These are phyloP conservation scores for Tetramorium bicarinatum DNA, from an alignment of 2,888 invertebrate genomes.

Conservation along the genomic window DNA sequence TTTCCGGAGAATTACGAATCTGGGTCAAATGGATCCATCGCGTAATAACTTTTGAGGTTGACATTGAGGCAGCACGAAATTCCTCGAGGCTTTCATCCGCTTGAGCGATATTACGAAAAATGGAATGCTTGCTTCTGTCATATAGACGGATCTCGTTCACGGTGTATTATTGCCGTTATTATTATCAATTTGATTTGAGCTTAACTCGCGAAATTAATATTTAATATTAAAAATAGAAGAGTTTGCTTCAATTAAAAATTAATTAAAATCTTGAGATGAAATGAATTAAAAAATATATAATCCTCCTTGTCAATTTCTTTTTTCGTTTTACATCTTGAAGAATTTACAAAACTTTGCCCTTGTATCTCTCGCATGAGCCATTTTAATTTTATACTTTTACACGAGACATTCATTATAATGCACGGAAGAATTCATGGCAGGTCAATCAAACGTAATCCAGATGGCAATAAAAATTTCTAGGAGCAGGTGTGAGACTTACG, in stretches of 20 bases:
- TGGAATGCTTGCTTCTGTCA: slow-evolving; percentile 24
- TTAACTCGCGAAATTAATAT: background rate
- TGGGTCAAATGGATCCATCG: slow-evolving; percentile 61
- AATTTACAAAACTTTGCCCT: background rate
- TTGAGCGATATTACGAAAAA: slow-evolving; percentile 33
- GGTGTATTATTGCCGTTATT: background rate
- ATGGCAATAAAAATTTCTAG: slow-evolving; percentile 39
- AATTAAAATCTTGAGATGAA: background rate
- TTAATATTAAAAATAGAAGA: background rate
- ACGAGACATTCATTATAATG: background rate
- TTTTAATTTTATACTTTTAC: slow-evolving; percentile 14
- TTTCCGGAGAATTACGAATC: slow-evolving; percentile 54
- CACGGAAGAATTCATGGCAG: slow-evolving; percentile 1
- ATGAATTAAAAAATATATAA: background rate
- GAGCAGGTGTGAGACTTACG: slow-evolving; percentile 38
- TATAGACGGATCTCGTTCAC: background rate
- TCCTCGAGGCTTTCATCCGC: slow-evolving; percentile 41
- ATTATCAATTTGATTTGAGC: background rate
- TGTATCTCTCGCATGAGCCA: background rate
- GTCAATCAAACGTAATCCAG: slow-evolving; percentile 35
- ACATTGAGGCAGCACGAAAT: slow-evolving; percentile 51
- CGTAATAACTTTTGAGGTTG: slow-evolving; percentile 62
- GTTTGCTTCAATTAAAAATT: background rate
- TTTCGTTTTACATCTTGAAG: background rate
- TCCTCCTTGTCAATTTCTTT: background rate